Conservation (phyloP, 92 coral and sea anemone genomes). For the Nematostella vectensis region DNA sequence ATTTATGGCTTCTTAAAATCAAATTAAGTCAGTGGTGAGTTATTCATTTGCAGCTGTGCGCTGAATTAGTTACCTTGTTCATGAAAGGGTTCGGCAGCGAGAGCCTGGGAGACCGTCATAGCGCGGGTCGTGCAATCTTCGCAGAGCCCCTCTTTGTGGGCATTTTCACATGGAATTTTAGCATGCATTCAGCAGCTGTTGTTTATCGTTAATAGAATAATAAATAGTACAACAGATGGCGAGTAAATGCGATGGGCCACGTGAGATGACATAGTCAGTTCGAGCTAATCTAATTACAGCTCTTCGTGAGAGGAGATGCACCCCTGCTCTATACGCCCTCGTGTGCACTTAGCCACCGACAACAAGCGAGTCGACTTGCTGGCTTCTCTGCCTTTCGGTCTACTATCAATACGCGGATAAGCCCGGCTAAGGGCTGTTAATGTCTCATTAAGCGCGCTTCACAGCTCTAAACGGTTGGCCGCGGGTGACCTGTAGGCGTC, state of each 20-base stretch:
- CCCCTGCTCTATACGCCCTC: neutral
- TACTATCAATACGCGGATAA: slow-evolving; percentile 1
- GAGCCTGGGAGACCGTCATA: slow-evolving; percentile 53
- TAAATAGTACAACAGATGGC: slow-evolving; percentile 99
- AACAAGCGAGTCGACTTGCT: neutral
- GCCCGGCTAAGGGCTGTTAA: neutral
- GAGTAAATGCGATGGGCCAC: slow-evolving; percentile 97
- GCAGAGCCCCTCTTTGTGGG: slow-evolving; percentile 98
- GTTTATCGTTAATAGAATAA: slow-evolving; percentile 99
- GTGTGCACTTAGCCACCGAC: neutral
- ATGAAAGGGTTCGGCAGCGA: slow-evolving; percentile 75
- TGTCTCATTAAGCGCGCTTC: neutral
- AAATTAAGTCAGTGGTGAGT: slow-evolving; percentile 83
- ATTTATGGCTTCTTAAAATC: slow-evolving; percentile 95
- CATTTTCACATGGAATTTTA: slow-evolving; percentile 99
- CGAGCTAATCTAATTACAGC: slow-evolving; percentile 93
- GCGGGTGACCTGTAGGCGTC: neutral
- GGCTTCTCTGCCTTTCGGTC: neutral
- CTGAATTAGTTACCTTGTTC: slow-evolving; percentile 76
- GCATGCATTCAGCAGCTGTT: slow-evolving; percentile 98
- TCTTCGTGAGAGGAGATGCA: slow-evolving; percentile 8
- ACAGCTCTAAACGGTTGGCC: neutral
- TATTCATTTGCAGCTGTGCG: slow-evolving; percentile 94
- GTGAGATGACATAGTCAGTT: slow-evolving; percentile 88
- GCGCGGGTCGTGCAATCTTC: slow-evolving; percentile 45